phyloP scores from a whole-genome alignment of 1,140 invertebrate species.

The Saxidomus purpurata region DNA sequence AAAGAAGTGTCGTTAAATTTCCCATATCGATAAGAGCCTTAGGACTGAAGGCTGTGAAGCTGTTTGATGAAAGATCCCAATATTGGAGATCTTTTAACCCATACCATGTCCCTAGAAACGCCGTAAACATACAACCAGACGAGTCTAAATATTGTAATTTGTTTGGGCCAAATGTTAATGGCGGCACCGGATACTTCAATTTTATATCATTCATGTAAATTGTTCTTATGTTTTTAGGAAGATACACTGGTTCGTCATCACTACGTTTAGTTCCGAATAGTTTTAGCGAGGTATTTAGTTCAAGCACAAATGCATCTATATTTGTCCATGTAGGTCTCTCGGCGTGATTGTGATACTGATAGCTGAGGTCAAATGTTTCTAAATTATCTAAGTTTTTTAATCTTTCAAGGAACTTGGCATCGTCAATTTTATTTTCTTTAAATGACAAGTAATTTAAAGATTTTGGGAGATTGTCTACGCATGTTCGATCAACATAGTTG shows the following conservation, averaged over 20 bases:
- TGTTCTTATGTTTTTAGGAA: neutral
- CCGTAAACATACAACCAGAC: constrained; percentile 11
- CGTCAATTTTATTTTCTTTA: neutral
- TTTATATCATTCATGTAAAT: constrained; percentile 33
- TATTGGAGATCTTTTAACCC: neutral
- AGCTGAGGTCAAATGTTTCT: neutral
- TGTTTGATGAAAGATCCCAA: neutral
- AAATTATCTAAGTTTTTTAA: neutral
- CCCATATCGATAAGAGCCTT: neutral
- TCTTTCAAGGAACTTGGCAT: neutral
- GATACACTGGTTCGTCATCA: neutral
- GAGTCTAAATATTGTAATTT: neutral
- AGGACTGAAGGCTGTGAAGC: neutral
- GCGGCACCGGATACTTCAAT: neutral
- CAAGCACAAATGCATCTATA: neutral
- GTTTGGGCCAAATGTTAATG: neutral
- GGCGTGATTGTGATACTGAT: neutral
- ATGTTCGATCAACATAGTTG: neutral
- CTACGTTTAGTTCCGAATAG: neutral
- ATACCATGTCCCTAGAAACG: neutral
- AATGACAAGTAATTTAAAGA: neutral
- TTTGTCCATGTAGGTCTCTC: neutral
- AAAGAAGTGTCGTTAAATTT: neutral
- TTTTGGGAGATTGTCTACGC: neutral
- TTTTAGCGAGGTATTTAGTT: neutral